These are phyloP conservation scores for Nannoperca australis DNA, from an alignment of 2,797 vertebrate species.

Conservation along the genomic window DNA sequence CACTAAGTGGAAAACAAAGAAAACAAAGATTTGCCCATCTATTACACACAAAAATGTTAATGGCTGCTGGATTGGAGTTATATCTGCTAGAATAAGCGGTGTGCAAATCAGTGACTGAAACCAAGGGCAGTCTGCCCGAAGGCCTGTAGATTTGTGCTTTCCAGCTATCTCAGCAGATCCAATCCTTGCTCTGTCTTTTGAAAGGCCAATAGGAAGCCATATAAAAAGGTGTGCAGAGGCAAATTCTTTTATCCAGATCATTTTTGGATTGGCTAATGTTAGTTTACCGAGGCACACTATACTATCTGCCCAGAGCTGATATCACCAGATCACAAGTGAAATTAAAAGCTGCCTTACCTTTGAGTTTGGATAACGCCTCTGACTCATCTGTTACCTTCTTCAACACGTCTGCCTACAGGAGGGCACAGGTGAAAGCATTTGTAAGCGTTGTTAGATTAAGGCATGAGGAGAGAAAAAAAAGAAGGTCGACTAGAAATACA, in stretches of 20 bases:
- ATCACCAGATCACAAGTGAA: background rate
- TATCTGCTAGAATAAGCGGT: background rate
- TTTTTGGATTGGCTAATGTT: background rate
- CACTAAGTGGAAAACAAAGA: background rate
- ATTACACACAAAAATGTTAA: background rate
- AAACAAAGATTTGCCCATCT: background rate
- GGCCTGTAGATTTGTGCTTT: background rate
- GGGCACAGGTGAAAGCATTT: constrained; percentile 6
- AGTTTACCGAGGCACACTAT: background rate
- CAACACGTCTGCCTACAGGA: constrained; percentile 47
- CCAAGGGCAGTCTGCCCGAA: background rate
- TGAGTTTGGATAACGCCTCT: constrained; percentile 41
- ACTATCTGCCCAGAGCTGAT: background rate
- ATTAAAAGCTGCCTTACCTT: constrained; percentile 64
- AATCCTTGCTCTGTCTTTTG: background rate
- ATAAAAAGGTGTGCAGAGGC: background rate
- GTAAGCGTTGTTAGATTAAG: background rate
- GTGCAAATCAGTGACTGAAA: background rate
- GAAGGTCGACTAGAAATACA: background rate
- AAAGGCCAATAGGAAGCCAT: background rate
- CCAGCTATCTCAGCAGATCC: background rate
- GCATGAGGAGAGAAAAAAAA: no score
- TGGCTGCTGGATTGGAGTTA: no score
- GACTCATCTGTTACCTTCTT: constrained; percentile 31
- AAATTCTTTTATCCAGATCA: background rate